These are phyloP conservation scores for Proterorhinus semilunaris DNA, from an alignment of 2,113 vertebrate genomes.

Conservation along the genomic window DNA sequence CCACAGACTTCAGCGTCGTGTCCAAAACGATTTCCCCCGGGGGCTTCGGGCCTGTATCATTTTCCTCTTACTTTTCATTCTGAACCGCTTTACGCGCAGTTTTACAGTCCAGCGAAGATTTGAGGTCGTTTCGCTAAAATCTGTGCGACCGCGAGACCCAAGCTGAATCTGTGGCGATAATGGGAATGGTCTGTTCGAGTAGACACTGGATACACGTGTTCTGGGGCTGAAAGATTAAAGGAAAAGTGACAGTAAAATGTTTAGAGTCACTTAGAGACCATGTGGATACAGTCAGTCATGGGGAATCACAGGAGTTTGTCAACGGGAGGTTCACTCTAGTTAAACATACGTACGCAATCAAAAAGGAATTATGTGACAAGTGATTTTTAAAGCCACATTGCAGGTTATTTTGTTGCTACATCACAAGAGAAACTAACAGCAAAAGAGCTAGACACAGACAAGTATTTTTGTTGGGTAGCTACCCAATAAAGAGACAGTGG, in stretches of 20 bases:
- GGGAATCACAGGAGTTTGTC: conserved; percentile 10
- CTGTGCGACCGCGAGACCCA: conserved; percentile 48
- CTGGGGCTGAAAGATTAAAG: conserved; percentile 18
- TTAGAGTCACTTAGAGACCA: not conserved
- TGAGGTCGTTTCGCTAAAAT: conserved; percentile 55
- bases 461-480: no score
- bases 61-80: conserved; percentile 47
- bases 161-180: conserved; percentile 63
- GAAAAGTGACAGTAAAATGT: conserved; percentile 30
- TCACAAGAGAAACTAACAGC: no score
- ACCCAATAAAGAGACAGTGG: no score
- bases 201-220: conserved; percentile 29
- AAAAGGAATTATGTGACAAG: not conserved
- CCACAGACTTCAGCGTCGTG: conserved; percentile 41
- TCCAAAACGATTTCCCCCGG: conserved; percentile 35
- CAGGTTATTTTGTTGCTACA: no score
- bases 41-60: conserved; percentile 46
- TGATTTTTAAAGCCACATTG: no score
- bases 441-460: no score
- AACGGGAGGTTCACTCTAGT: not conserved
- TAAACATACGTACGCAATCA: not conserved
- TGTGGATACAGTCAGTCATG: not conserved
- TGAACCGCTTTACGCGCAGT: conserved; percentile 44
- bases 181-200: conserved; percentile 51
- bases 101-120: conserved; percentile 57